Base-by-base conservation (phyloP, 2,888 invertebrate genomes). In the Tinea semifulvella region DNA sequence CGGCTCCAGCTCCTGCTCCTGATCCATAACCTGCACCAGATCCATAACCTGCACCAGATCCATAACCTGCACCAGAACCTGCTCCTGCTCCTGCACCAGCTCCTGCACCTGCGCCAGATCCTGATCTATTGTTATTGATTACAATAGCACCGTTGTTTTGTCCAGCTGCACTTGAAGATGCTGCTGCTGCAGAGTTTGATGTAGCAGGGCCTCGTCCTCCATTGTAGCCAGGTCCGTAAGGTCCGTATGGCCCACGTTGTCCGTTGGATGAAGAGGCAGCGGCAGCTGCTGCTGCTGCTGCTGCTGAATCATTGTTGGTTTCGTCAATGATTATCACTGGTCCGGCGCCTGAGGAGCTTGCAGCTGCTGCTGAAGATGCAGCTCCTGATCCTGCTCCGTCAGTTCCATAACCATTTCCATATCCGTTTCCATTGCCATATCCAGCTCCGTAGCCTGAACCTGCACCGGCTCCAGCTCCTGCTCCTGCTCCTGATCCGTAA, bases 261-360 rank as follows among this genome's bases (percentile, higher is more conserved):
- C 25, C 25, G n/a, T n/a, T n/a, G 5, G 25, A 22, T 22, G 25
- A 22, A 7, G 5, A 8, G 5, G 6, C 25, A 8, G 6, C 8
- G 5, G 25, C 25, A 7, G 25, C 25, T 22, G 6, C 25, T 22
- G 25, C 25, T 5, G 25, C 25, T 22, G 25, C 25, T 5, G 25
- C 25, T 7, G 25, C 5, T 22, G 25, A 22, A 7, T 5, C 25
- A 7, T 8, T 8, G 25, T 22, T 22, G 25, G 5, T 22, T 35
- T 49, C 46, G 35, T 51, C 51, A 13, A 52, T 46, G 10, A 52
- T 26, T 11, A 50, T 40, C 16, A 50, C 44, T 28, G 46, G 47
- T 18, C 26, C 13, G 35, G 40, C 19, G 35, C 27, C 25, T 13
- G 36, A 11, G 16, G 50, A 43, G 36, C 43, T 39, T 11, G 50